Conservation (phyloP, 2,797 vertebrate genomes). For the Notolepis coatsorum region DNA sequence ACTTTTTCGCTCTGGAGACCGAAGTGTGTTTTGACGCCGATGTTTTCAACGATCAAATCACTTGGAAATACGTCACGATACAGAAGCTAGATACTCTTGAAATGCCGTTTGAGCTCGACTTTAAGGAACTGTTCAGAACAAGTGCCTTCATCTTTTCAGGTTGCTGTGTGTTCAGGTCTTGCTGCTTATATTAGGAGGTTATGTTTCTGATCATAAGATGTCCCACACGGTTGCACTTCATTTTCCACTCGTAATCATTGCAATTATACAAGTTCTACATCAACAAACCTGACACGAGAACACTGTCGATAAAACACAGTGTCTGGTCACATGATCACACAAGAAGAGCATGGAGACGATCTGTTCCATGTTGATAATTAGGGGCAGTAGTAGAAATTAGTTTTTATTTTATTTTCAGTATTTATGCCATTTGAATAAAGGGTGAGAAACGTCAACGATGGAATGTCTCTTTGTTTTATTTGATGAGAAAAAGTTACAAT, state of each 20-base stretch:
- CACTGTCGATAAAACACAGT: not conserved
- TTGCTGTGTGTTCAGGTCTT: constrained; percentile 17
- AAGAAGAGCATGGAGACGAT: not conserved
- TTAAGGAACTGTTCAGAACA: constrained; percentile 3
- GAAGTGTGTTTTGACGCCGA: too few relatives aligned
- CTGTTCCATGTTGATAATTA: not conserved
- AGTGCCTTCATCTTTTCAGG: constrained; percentile 23
- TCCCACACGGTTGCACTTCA: too few relatives aligned
- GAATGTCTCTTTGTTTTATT: not conserved
- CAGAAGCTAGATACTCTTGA: too few relatives aligned
- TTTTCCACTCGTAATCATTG: not conserved
- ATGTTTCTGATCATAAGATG: not conserved
- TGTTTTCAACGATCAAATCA: too few relatives aligned
- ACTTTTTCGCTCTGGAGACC: too few relatives aligned
- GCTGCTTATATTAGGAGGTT: too few relatives aligned
- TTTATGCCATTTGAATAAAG: constrained; percentile 11
- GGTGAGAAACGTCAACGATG: not conserved
- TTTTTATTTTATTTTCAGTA: not conserved
- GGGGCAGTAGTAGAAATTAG: not conserved
- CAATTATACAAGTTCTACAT: not conserved
- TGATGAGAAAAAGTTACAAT: not conserved
- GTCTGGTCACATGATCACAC: not conserved
- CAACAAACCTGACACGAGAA: not conserved
- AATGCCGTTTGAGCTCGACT: not conserved
- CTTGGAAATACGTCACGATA: too few relatives aligned